phyloP scores from a whole-genome alignment of 2,888 invertebrate species.

The Mystacides longicornis region DNA sequence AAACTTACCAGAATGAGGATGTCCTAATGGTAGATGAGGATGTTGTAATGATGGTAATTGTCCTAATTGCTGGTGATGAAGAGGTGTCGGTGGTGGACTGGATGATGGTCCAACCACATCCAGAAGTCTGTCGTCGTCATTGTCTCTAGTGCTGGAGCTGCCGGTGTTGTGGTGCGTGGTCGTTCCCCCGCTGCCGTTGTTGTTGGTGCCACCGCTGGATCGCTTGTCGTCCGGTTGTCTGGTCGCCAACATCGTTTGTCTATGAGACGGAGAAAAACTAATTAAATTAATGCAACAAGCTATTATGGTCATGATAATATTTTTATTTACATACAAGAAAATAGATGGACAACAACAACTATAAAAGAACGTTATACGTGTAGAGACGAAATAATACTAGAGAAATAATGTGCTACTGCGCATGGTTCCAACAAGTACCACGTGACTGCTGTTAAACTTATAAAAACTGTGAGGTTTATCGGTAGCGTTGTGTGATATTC shows the following conservation, averaged over 20 bases:
- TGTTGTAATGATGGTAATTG: slow-evolving; percentile 21
- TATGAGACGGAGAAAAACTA: slow-evolving; percentile 44
- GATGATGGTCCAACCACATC: slow-evolving; percentile 86
- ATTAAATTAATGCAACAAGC: too few relatives aligned
- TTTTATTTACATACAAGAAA: too few relatives aligned
- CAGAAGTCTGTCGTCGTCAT: slow-evolving; percentile 74
- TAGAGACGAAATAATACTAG: too few relatives aligned
- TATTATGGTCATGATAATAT: too few relatives aligned
- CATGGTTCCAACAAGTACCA: too few relatives aligned
- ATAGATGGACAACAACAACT: too few relatives aligned
- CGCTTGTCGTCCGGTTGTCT: slow-evolving; percentile 51
- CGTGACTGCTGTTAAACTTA: too few relatives aligned
- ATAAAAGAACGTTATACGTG: too few relatives aligned
- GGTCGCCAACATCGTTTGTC: slow-evolving; percentile 61
- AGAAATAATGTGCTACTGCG: too few relatives aligned
- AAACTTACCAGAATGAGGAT: slow-evolving; percentile 36
- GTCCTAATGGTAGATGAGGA: slow-evolving; percentile 36
- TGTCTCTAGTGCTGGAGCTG: slow-evolving; percentile 30
- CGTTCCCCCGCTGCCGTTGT: slow-evolving; percentile 37
- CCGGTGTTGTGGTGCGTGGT: slow-evolving; percentile 32
- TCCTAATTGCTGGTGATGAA: slow-evolving; percentile 35
- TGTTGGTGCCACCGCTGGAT: slow-evolving; percentile 36
- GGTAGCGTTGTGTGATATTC: too few relatives aligned
- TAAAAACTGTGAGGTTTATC: too few relatives aligned
- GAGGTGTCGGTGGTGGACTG: slow-evolving; percentile 57